These are phyloP conservation scores for Tholera decimalis DNA, from an alignment of 2,888 invertebrate species.

Conservation along the genomic window DNA sequence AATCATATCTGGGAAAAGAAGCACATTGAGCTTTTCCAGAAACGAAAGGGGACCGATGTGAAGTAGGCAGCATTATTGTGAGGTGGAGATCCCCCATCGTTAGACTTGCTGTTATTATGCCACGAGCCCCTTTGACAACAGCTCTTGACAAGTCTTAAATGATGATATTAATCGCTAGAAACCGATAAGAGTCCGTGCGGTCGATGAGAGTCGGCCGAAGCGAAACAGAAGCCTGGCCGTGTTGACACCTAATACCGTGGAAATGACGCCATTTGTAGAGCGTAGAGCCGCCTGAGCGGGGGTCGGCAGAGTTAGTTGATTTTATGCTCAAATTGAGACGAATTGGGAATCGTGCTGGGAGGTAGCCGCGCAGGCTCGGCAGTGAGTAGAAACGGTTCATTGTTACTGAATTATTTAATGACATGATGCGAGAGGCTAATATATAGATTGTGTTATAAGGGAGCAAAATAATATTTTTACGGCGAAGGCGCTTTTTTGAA, in stretches of 20 bases:
- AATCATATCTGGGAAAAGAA: background rate
- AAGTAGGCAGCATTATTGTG: no score
- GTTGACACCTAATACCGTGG: slow-evolving; percentile 53
- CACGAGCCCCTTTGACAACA: background rate
- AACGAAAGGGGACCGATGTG: background rate
- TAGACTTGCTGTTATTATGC: background rate
- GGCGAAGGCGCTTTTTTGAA: no score
- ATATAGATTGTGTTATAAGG: no score
- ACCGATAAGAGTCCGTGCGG: background rate
- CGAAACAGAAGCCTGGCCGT: slow-evolving; percentile 50
- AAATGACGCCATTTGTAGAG: slow-evolving; percentile 25
- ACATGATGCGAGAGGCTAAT: no score
- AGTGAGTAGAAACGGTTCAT: background rate
- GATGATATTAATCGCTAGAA: background rate
- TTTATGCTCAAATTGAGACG: slow-evolving; percentile 46
- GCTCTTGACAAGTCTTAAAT: background rate
- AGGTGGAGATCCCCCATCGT: background rate
- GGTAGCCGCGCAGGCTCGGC: background rate
- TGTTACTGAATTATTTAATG: background rate
- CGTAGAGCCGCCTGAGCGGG: slow-evolving; percentile 2
- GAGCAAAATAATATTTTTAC: no score
- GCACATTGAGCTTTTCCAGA: background rate
- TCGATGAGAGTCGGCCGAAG: background rate
- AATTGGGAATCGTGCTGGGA: slow-evolving; percentile 49
- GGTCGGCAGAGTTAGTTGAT: slow-evolving; percentile 18